A percentile compares a stretch with the other conserved stretches of the same genome.
phyloP scores from a whole-genome alignment of 2,888 invertebrate species.

The Abrostola tripartita region DNA sequence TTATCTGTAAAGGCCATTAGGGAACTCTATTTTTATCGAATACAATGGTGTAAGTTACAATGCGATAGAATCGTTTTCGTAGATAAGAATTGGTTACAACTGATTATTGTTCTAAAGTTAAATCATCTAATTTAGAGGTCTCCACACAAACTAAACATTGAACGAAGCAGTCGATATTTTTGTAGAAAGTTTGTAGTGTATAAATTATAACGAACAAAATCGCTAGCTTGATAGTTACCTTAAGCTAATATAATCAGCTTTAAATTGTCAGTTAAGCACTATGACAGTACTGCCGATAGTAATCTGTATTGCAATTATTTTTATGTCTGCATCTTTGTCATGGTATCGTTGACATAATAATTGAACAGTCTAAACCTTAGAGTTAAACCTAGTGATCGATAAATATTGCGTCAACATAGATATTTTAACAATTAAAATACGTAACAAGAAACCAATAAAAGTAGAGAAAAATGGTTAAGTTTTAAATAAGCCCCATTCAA shows the following conservation, averaged over 20 bases:
- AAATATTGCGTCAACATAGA: too few relatives aligned
- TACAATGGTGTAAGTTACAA: not conserved
- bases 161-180: slow-evolving; percentile 17
- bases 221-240: slow-evolving; percentile 10
- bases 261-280: slow-evolving; percentile 28
- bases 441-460: too few relatives aligned
- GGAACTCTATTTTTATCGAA: slow-evolving; percentile 11
- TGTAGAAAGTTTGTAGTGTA: slow-evolving; percentile 30
- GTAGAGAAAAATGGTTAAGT: too few relatives aligned
- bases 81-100: slow-evolving; percentile 2
- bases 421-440: too few relatives aligned
- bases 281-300: slow-evolving; percentile 17
- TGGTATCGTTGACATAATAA: too few relatives aligned
- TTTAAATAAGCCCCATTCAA: too few relatives aligned
- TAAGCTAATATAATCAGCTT: slow-evolving; percentile 26
- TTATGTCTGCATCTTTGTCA: not conserved
- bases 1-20: slow-evolving; percentile 26
- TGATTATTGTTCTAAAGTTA: slow-evolving; percentile 18
- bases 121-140: slow-evolving; percentile 19
- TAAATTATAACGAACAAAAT: slow-evolving; percentile 33
- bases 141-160: slow-evolving; percentile 19
- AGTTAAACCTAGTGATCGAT: too few relatives aligned
- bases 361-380: too few relatives aligned
- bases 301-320: slow-evolving; percentile 14
- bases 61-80: slow-evolving; percentile 4